phyloP scores from a whole-genome alignment of 2,797 vertebrate species.

The Pipistrellus nathusii region DNA sequence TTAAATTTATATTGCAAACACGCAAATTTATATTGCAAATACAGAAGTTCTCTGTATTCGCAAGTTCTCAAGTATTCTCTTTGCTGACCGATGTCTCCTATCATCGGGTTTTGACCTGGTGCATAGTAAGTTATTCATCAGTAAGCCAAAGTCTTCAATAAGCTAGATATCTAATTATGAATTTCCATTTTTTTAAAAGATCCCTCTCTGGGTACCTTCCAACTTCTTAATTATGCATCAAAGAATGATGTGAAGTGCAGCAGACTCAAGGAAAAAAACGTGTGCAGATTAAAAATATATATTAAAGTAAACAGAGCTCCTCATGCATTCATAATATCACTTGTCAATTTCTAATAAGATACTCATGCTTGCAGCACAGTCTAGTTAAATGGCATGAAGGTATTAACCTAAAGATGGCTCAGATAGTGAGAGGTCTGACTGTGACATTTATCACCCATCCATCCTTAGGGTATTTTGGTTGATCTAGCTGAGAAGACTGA shows the following conservation, averaged over 20 bases:
- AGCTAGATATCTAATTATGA: not conserved
- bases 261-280: not conserved
- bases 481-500: not conserved
- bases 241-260: conserved; percentile 33
- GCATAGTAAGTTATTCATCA: not conserved
- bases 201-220: not conserved
- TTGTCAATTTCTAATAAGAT: not conserved
- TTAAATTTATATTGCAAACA: not conserved
- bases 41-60: no score
- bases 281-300: not conserved
- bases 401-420: not conserved
- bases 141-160: not conserved
- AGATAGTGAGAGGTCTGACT: not conserved
- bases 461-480: not conserved
- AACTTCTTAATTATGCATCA: conserved; percentile 1
- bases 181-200: conserved; percentile 33
- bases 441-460: not conserved
- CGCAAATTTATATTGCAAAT: not conserved
- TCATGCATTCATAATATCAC: not conserved
- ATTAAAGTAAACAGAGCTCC: conserved; percentile 5
- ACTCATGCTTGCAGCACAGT: conserved; percentile 4
- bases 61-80: not conserved
- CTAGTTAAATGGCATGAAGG: not conserved
- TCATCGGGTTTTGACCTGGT: not conserved
- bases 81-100: not conserved